Conservation (phyloP, 2,888 invertebrate species). For the Sabatieria punctata region DNA sequence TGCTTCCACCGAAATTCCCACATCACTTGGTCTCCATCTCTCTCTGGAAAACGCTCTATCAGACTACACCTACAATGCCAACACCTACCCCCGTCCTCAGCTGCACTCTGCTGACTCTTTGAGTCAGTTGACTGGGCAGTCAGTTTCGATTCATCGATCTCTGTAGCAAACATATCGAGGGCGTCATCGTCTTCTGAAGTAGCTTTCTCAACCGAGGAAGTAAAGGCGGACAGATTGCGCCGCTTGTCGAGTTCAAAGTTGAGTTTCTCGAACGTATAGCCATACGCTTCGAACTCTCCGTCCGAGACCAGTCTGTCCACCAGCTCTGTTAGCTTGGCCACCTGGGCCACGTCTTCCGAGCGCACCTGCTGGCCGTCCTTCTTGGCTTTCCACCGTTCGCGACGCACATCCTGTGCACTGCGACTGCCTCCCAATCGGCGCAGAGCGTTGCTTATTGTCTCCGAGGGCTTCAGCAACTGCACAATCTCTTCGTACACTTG, state of each 20-base stretch:
- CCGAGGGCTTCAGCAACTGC: constrained; percentile 47
- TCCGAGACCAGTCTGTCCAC: constrained; percentile 67
- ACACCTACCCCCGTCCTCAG: neutral
- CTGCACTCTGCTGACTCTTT: neutral
- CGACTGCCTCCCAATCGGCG: constrained; percentile 49
- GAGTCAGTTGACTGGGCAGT: neutral
- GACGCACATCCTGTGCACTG: neutral
- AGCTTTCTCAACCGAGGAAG: constrained; percentile 7
- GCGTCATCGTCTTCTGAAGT: constrained; percentile 49
- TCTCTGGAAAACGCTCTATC: no score
- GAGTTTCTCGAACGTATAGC: constrained; percentile 60
- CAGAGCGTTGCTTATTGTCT: constrained; percentile 64
- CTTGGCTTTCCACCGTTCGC: constrained; percentile 9
- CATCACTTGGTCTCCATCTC: constrained; percentile 42
- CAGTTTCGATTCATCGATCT: constrained; percentile 47
- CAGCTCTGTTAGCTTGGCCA: constrained; percentile 59
- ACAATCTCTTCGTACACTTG: constrained; percentile 16
- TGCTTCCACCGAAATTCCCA: constrained; percentile 88
- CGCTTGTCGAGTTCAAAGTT: constrained; percentile 13
- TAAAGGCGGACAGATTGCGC: neutral
- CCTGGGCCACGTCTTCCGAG: constrained; percentile 34
- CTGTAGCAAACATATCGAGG: constrained; percentile 83
- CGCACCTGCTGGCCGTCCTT: constrained; percentile 43
- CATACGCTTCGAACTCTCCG: constrained; percentile 88
- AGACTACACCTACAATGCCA: no score